Base-by-base conservation (phyloP, 2,797 vertebrate genomes). In the Propithecus perrieri region DNA sequence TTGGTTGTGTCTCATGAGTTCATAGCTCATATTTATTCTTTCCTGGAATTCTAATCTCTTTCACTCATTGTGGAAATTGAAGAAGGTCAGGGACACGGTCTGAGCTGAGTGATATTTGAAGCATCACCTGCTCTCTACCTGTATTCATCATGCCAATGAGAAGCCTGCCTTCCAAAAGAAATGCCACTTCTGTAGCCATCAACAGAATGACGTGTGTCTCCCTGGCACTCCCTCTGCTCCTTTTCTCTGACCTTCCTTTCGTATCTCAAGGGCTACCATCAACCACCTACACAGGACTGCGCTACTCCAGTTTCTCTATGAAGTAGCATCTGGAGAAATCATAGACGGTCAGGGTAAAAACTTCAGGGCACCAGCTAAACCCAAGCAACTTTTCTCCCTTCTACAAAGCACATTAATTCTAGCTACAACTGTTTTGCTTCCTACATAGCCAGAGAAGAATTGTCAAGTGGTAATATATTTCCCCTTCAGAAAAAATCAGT, bases 101-200 rank as follows among this genome's bases (percentile, higher is more conserved):
- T 53, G 14, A 57, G 12, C 14, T 72, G 24, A 17, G 11, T 41
- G 79, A 72, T 48, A 79, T 85, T 89, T 89, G 14, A 41, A 67
- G 26, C 26, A 17, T 33, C 48, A 53, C 33, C n/a, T 69, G 38
- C 33, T 50, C 0, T 59, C 17, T 65, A 79, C 41, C 63, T 71
- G n/a, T 38, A 18, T 6, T 35, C 9, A 41, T 0, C 26, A 65
- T 24, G 12, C 7, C 63, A 71, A 79, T 22, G 69, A 11, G 2
- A 89, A 89, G 35, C 1, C 28, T 22, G 7, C 20, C 33, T 57
- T 55, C 17, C 22, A 11, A 7, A 2, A 79, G 46, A 28, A 71
- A 6, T 2, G 2, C 3, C 8, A 26, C 30, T 22, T 89, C 7
- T 14, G 30, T 0, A 41, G 72, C 4, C 22, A 7, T 13, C 43